Percentiles rank a stretch among this genome's conserved stretches.
Conservation (phyloP, 1,140 invertebrate species). For the Drosophila subobscura region DNA sequence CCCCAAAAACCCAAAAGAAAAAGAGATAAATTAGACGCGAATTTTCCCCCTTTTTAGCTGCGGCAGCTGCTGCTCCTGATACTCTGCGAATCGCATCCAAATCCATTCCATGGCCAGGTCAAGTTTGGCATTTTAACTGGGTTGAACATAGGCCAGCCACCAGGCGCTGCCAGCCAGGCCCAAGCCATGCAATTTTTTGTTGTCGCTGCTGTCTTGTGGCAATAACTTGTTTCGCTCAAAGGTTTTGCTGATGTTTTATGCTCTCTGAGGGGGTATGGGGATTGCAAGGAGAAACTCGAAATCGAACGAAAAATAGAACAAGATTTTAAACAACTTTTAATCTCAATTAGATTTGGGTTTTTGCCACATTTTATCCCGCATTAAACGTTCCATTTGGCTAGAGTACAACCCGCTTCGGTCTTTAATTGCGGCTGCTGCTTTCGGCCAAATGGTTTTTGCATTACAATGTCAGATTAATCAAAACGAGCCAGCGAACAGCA, state of each 20-base stretch:
- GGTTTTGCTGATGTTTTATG: too few species aligned
- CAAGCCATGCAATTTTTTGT: conserved; percentile 12
- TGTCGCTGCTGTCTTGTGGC: conserved; percentile 32
- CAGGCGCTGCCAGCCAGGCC: not conserved
- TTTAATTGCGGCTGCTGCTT: conserved; percentile 30
- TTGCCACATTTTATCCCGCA: too few species aligned
- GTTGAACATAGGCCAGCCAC: conserved; percentile 65
- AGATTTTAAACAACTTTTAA: too few species aligned
- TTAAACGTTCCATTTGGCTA: too few species aligned
- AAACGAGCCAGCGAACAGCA: conserved; percentile 70
- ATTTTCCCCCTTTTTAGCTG: conserved; percentile 40
- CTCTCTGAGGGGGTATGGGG: too few species aligned
- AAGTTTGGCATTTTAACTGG: conserved; percentile 77
- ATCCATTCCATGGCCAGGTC: conserved; percentile 73
- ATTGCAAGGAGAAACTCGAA: too few species aligned
- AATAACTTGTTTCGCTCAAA: conserved; percentile 54
- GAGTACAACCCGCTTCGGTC: not conserved
- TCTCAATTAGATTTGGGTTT: too few species aligned
- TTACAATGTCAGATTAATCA: conserved; percentile 82
- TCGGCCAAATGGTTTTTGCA: conserved; percentile 76
- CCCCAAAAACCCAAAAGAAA: conserved; percentile 2
- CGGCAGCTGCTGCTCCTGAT: conserved; percentile 25
- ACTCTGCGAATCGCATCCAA: conserved; percentile 52
- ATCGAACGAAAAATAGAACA: too few species aligned
- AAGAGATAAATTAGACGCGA: conserved; percentile 46